Conservation (phyloP, 2,888 invertebrate genomes). For the Netelia inedita region DNA sequence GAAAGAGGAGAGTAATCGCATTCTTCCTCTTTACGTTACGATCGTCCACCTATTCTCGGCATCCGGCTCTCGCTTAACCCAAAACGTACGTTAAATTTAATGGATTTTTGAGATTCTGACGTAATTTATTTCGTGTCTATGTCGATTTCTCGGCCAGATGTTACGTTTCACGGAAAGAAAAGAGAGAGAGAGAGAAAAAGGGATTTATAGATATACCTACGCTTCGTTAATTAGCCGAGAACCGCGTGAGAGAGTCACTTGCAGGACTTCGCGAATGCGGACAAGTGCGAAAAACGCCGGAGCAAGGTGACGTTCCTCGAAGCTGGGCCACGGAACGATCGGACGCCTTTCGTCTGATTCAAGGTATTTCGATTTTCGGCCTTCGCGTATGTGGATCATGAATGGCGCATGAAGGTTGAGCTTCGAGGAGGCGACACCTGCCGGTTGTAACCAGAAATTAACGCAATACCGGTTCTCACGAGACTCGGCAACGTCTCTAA, state of each 20-base stretch:
- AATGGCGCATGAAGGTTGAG: neutral
- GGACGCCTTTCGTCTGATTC: constrained; percentile 24
- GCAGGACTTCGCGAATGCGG: constrained; percentile 75
- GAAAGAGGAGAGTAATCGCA: constrained; percentile 24
- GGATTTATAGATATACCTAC: neutral
- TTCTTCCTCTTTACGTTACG: constrained; percentile 17
- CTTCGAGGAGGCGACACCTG: constrained; percentile 44
- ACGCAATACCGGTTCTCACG: neutral
- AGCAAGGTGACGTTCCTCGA: constrained; percentile 72
- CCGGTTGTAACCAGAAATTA: constrained; percentile 33
- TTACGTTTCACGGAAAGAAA: neutral
- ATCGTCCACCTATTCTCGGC: neutral
- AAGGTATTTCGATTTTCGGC: constrained; percentile 57
- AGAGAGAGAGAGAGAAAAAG: neutral
- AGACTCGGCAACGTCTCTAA: neutral
- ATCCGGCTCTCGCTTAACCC: constrained; percentile 34
- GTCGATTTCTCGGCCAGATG: neutral
- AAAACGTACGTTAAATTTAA: neutral
- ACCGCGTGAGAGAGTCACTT: constrained; percentile 65
- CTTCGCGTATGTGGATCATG: constrained; percentile 20
- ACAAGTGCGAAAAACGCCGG: constrained; percentile 72
- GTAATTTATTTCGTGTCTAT: neutral
- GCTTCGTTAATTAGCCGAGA: neutral
- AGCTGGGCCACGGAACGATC: constrained; percentile 5
- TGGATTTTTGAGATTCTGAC: neutral